Conservation (phyloP, 1,140 invertebrate species). For the Thereuonema tuberculata region DNA sequence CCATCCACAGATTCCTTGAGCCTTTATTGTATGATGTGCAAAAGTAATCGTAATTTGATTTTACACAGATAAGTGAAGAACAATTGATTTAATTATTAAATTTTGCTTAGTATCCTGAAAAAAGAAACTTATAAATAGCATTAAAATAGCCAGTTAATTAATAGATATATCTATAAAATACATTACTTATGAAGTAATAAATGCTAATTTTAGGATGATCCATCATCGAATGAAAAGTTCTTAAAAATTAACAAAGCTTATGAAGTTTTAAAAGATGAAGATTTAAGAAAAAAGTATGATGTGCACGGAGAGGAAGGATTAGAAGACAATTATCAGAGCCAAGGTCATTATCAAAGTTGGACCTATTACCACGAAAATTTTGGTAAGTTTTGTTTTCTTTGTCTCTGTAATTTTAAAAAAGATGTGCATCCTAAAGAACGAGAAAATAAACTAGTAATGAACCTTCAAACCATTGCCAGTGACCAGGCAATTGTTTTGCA, state of each 20-base stretch:
- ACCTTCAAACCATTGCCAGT: too few species aligned
- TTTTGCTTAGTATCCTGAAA: too few species aligned
- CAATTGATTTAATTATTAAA: too few species aligned
- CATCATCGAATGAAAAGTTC: slow-evolving; percentile 57
- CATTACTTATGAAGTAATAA: too few species aligned
- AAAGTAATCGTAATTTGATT: too few species aligned
- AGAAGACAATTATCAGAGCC: slow-evolving; percentile 34
- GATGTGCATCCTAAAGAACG: not conserved
- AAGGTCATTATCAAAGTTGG: slow-evolving; percentile 54
- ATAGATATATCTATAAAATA: too few species aligned
- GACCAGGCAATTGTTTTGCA: too few species aligned
- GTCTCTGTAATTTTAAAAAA: slow-evolving; percentile 2
- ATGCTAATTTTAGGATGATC: slow-evolving; percentile 54
- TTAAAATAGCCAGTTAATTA: too few species aligned
- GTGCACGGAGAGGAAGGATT: slow-evolving; percentile 57
- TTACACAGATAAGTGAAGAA: too few species aligned
- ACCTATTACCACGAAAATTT: slow-evolving; percentile 71
- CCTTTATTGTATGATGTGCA: too few species aligned
- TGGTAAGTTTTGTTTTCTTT: slow-evolving; percentile 45
- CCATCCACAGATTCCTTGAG: too few species aligned
- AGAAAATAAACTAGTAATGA: not conserved
- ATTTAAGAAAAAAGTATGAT: slow-evolving; percentile 63
- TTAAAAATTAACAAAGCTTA: slow-evolving; percentile 63
- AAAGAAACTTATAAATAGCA: too few species aligned
- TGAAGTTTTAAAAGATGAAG: slow-evolving; percentile 69